These are phyloP conservation scores for Xestia xanthographa DNA, from an alignment of 2,888 invertebrate genomes.

Conservation along the genomic window DNA sequence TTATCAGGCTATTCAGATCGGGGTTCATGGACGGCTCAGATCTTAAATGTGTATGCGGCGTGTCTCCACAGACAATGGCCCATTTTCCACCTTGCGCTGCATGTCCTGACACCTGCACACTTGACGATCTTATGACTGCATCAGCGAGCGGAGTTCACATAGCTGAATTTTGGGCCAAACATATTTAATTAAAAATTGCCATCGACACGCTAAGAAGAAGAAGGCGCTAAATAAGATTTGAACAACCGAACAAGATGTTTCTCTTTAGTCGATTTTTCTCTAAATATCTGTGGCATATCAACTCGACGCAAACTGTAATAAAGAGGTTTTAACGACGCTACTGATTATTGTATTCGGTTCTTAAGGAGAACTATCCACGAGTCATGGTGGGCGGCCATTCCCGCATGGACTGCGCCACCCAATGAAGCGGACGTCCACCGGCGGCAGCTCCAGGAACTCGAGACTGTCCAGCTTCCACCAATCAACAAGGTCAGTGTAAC, in stretches of 20 bases:
- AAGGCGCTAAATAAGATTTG: background rate
- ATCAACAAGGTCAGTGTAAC: conserved; percentile 76
- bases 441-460: conserved; percentile 80
- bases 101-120: too few species aligned
- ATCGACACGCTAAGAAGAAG: too few species aligned
- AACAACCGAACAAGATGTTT: background rate
- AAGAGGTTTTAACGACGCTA: background rate
- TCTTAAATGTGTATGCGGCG: too few species aligned
- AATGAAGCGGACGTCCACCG: conserved; percentile 78
- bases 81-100: too few species aligned
- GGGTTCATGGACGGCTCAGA: too few species aligned
- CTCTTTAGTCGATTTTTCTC: background rate
- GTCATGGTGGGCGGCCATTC: conserved; percentile 62
- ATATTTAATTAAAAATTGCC: too few species aligned
- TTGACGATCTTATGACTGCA: too few species aligned
- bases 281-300: background rate
- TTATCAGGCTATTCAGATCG: background rate
- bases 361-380: conserved; percentile 49
- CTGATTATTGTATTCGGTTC: conserved; percentile 19
- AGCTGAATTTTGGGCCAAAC: too few species aligned
- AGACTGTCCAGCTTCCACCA: conserved; percentile 83
- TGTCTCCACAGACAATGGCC: too few species aligned
- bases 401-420: conserved; percentile 70
- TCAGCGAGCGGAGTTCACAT: too few species aligned
- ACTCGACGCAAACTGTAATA: background rate